Evolutionary conservation across 2,113 vertebrate species (phyloP).

Genomic region (Pelecanoides urinatrix): DNA sequence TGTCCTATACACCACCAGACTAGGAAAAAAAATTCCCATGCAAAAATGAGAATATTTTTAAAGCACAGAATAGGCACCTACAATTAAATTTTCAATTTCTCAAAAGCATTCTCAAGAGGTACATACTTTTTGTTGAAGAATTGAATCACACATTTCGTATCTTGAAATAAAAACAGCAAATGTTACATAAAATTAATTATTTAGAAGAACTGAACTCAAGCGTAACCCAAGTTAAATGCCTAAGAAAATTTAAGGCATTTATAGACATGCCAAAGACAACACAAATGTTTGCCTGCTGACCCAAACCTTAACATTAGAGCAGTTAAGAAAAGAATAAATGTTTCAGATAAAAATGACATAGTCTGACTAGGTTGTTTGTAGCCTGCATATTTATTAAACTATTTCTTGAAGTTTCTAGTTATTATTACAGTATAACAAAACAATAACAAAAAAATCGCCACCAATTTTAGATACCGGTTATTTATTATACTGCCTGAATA

Average conservation of each 20-base stretch:
- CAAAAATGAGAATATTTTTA: not conserved
- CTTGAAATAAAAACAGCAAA: not conserved
- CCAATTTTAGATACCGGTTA: rapidly evolving
- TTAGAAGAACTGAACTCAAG: not conserved
- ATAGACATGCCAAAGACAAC: not conserved
- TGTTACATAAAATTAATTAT: not conserved
- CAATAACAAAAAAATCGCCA: not conserved
- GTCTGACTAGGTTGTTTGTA: not conserved
- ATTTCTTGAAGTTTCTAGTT: not conserved
- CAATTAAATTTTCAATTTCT: not conserved
- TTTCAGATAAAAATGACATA: not conserved
- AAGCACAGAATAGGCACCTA: not conserved
- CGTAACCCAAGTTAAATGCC: not conserved
- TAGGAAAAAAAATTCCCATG: not conserved
- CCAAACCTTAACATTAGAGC: not conserved
- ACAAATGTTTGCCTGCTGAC: not conserved
- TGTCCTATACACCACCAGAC: not conserved
- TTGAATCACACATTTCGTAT: not conserved
- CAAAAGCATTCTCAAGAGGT: not conserved
- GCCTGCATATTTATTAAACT: not conserved
- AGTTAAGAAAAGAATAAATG: not conserved
- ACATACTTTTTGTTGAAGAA: not conserved
- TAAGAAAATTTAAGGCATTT: not conserved
- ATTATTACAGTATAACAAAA: not conserved
- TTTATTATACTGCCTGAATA: not conserved